A percentile compares a stretch with the other conserved stretches of the same genome.
Conservation (phyloP, 2,888 invertebrate genomes). For the Didymodactylos carnosus region DNA sequence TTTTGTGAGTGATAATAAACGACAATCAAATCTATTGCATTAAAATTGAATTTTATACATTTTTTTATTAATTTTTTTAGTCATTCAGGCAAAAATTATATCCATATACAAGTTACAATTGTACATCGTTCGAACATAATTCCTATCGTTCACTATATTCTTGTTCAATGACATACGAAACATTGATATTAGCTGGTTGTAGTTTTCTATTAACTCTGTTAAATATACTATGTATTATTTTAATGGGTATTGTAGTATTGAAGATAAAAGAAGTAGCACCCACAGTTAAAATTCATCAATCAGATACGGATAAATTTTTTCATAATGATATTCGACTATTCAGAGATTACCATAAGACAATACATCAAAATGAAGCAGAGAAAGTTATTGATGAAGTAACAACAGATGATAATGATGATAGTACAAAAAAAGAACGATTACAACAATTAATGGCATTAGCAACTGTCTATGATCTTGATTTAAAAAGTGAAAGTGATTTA, state of each 20-base stretch:
- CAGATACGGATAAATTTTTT: not conserved
- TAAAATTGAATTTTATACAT: not conserved
- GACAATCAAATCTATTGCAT: no score
- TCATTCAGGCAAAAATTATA: not conserved
- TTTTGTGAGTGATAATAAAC: not conserved
- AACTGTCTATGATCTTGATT: not conserved
- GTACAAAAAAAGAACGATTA: not conserved
- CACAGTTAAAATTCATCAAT: not conserved
- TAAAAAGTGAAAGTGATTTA: not conserved
- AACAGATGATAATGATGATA: not conserved
- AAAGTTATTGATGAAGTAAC: not conserved
- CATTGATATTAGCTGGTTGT: not conserved
- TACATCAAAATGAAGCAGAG: not conserved
- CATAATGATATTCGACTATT: not conserved
- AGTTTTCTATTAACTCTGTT: not conserved
- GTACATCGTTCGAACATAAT: not conserved
- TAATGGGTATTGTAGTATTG: not conserved
- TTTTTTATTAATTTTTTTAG: not conserved
- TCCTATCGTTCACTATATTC: not conserved
- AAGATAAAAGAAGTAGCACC: not conserved
- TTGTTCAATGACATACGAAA: not conserved
- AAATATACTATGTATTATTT: not conserved
- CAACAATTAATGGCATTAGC: not conserved
- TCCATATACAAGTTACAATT: not conserved
- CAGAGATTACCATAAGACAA: not conserved